Conservation (phyloP, 2,888 invertebrate species). For the Tenthredo notha region DNA sequence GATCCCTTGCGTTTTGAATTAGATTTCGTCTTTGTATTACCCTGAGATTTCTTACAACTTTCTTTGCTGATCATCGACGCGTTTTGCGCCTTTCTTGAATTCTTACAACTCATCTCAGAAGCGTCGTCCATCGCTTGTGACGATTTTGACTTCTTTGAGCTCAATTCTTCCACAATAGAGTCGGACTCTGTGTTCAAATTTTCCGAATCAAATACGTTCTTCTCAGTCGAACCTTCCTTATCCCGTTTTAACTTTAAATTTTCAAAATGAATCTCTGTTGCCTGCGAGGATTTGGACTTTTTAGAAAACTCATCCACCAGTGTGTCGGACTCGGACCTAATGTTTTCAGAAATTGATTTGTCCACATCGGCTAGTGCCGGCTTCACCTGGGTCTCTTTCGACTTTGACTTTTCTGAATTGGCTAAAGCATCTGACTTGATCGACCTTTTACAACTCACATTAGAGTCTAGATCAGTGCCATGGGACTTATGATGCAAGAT, state of each 20-base stretch:
- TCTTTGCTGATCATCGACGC: slow-evolving; percentile 63
- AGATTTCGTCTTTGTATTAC: slow-evolving; percentile 63
- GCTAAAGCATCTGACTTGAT: slow-evolving; percentile 56
- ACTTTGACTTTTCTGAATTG: slow-evolving; percentile 58
- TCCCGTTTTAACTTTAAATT: slow-evolving; percentile 53
- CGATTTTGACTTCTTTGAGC: slow-evolving; percentile 63
- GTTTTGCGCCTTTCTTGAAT: slow-evolving; percentile 66
- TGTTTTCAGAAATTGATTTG: slow-evolving; percentile 60
- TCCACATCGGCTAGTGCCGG: slow-evolving; percentile 49
- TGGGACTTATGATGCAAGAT: slow-evolving; percentile 66
- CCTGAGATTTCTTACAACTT: slow-evolving; percentile 62
- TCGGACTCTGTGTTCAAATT: slow-evolving; percentile 54
- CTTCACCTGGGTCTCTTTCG: slow-evolving; percentile 38
- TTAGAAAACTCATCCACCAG: slow-evolving; percentile 73
- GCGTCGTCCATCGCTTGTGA: slow-evolving; percentile 64
- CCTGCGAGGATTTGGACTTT: slow-evolving; percentile 66
- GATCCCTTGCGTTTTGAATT: slow-evolving; percentile 72
- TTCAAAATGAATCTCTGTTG: slow-evolving; percentile 55
- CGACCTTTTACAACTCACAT: slow-evolving; percentile 63
- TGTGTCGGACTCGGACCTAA: slow-evolving; percentile 73
- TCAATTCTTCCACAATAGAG: slow-evolving; percentile 58
- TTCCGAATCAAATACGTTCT: slow-evolving; percentile 25
- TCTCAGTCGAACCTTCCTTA: slow-evolving; percentile 34
- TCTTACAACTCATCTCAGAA: slow-evolving; percentile 58
- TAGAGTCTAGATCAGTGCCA: slow-evolving; percentile 66